Evolutionary conservation across 2,113 vertebrate genomes (phyloP).

Genomic region (Salvelinus namaycush): DNA sequence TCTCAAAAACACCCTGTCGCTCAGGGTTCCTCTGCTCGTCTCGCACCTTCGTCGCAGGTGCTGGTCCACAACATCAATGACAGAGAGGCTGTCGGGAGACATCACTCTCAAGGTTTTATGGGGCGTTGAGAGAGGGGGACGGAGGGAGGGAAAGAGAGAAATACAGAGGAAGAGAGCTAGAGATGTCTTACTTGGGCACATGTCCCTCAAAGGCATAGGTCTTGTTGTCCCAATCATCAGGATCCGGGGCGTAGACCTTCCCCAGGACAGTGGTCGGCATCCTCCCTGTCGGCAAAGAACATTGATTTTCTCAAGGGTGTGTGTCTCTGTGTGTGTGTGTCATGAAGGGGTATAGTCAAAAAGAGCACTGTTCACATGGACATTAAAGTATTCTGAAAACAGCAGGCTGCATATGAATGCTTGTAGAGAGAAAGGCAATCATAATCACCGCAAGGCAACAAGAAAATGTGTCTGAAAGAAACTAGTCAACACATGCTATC

Average conservation of each 20-base stretch:
- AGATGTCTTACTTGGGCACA: slow-evolving; percentile 77
- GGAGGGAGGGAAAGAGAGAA: background rate
- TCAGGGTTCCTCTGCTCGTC: background rate
- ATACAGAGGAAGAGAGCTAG: background rate
- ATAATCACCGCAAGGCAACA: background rate
- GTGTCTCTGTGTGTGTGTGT: background rate
- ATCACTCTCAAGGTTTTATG: background rate
- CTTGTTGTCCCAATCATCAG: slow-evolving; percentile 92
- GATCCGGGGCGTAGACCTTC: slow-evolving; percentile 85
- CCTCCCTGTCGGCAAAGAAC: slow-evolving; percentile 72
- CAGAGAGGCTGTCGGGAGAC: background rate
- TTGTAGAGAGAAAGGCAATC: background rate
- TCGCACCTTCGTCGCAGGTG: background rate
- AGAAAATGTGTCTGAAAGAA: background rate
- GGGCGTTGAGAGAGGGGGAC: background rate
- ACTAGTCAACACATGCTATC: background rate
- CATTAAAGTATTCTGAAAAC: background rate
- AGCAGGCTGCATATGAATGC: background rate
- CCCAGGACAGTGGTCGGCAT: slow-evolving; percentile 82
- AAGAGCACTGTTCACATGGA: background rate
- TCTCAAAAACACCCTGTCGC: slow-evolving; percentile 9
- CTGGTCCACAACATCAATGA: slow-evolving; percentile 2
- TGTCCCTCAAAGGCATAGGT: slow-evolving; percentile 85
- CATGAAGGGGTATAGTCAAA: background rate
- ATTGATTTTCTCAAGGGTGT: slow-evolving; percentile 2